Conservation (phyloP, 1,140 invertebrate species). For the Drosophila ananassae region DNA sequence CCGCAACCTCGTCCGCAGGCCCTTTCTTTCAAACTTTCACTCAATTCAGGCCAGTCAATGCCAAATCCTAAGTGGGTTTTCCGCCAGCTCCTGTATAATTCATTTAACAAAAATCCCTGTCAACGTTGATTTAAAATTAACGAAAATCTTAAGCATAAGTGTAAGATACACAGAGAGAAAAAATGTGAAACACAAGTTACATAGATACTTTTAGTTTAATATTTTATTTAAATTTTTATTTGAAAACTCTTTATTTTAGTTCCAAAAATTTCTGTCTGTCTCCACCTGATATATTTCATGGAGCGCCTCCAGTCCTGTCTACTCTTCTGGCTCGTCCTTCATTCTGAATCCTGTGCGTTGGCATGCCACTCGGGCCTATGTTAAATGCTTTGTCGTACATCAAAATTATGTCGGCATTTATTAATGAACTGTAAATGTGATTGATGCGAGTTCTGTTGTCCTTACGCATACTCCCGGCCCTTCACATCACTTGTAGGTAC, state of each 20-base stretch:
- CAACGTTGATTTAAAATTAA: conserved; percentile 41
- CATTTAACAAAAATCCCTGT: conserved; percentile 34
- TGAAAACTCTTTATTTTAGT: too few species aligned
- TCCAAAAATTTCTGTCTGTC: background rate
- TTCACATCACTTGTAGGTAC: background rate
- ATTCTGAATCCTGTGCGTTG: background rate
- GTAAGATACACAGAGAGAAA: background rate
- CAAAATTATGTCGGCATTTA: conserved; percentile 73
- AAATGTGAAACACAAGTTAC: background rate
- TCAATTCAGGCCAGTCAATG: conserved; percentile 31
- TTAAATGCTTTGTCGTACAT: conserved; percentile 78
- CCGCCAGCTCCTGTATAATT: conserved; percentile 35
- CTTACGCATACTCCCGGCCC: conserved; percentile 22
- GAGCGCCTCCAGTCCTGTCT: conserved; percentile 1
- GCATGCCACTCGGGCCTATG: conserved; percentile 18
- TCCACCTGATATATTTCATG: background rate
- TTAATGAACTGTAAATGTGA: conserved; percentile 79
- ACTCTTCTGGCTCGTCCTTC: background rate
- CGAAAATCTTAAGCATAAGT: conserved; percentile 21
- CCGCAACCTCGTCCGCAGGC: background rate
- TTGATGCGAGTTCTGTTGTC: conserved; percentile 55
- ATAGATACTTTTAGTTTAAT: too few species aligned
- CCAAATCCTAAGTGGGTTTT: conserved; percentile 51
- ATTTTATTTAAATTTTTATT: too few species aligned
- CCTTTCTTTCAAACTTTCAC: background rate